Conservation (phyloP, 2,113 vertebrate species). For the Ophiodon elongatus region DNA sequence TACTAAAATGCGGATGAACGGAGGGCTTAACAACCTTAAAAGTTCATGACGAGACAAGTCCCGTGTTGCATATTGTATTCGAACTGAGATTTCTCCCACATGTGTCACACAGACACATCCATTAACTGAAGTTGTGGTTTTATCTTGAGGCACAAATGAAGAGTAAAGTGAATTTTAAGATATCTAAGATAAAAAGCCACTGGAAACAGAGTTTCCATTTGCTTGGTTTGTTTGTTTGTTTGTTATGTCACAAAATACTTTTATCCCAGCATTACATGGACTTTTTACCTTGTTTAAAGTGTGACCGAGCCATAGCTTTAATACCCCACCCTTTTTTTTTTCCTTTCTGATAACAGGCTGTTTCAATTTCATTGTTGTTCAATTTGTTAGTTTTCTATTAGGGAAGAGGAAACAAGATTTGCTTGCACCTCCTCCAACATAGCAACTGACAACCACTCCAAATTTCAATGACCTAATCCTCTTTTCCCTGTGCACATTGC, state of each 20-base stretch:
- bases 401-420: background rate
- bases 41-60: background rate
- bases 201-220: background rate
- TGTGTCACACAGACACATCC: conserved; percentile 17
- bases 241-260: background rate
- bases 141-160: background rate
- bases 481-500: background rate
- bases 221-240: background rate
- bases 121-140: background rate
- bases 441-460: background rate
- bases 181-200: background rate
- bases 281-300: background rate
- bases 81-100: background rate
- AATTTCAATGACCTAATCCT: conserved; percentile 20
- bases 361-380: background rate
- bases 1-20: too few species aligned
- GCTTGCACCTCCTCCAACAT: background rate
- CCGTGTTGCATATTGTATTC: background rate
- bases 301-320: background rate
- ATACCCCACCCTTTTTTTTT: too few species aligned
- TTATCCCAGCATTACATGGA: background rate
- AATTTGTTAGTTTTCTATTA: background rate
- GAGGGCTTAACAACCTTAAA: too few species aligned
- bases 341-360: background rate
- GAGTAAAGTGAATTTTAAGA: too few species aligned